These are phyloP conservation scores for Hydrolagus affinis DNA, from an alignment of 2,113 vertebrate species.

Conservation along the genomic window DNA sequence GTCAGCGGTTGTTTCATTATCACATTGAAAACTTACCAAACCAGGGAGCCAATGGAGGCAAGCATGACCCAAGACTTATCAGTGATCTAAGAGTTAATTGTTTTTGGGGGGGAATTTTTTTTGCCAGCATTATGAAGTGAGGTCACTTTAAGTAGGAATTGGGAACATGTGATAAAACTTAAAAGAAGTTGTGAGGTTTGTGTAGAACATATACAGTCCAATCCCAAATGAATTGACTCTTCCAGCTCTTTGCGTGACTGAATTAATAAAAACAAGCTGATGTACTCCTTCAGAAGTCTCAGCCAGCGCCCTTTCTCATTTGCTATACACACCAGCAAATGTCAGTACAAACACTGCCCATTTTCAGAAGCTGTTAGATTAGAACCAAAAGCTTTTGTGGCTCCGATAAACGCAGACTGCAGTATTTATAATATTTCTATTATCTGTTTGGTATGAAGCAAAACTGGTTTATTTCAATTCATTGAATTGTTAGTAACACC, in stretches of 20 bases:
- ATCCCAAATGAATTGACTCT: constrained; percentile 4
- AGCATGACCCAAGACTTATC: no score
- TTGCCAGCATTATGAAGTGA: background rate
- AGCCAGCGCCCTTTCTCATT: background rate
- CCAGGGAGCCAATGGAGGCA: no score
- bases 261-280: constrained; percentile 19
- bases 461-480: background rate
- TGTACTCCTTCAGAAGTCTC: background rate
- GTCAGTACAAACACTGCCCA: background rate
- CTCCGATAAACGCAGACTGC: background rate
- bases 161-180: background rate
- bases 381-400: background rate
- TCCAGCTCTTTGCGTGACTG: constrained; percentile 2
- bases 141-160: background rate
- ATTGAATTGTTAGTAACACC: background rate
- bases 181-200: background rate
- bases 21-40: no score
- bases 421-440: background rate
- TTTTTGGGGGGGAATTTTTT: background rate
- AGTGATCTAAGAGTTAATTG: no score
- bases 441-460: background rate
- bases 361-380: background rate
- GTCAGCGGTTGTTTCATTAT: no score
- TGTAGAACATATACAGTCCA: background rate
- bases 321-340: background rate